Evolutionary conservation across 2,888 invertebrate genomes (phyloP), one percentile per base, ranked within the genome.

Genomic region (Muschampia plurimacula): DNA sequence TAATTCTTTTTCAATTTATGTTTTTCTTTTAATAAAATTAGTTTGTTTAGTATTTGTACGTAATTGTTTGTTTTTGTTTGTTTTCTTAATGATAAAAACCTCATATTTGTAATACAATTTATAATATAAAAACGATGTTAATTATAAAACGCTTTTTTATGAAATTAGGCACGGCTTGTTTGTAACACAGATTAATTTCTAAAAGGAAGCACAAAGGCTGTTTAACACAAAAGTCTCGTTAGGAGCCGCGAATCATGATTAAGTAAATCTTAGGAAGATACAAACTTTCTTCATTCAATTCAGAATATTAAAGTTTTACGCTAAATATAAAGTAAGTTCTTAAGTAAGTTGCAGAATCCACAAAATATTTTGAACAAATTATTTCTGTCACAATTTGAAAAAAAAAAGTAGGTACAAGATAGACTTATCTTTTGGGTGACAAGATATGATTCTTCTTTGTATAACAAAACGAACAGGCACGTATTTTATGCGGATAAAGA

Each of bases 81-180:
- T 22, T 22, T 22, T 22, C 22, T 22, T 22, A 32, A 32, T 32
- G 32, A 32, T 32, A 32, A 32, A 32, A 32, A 41, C 41, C 41
- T 41, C 41, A 41, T 41, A 2, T 41, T 41, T 49, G 7, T 49
- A 15, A 49, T 10, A n/a, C 49, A 49, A 49, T 49, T 49, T 49
- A n/a, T n/a, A 49, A 49, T 49, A n/a, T n/a, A 49, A 49, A n/a
- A 49, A n/a, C 49, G 49, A 49, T 49, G 49, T 49, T 49, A n/a
- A 49, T n/a, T 49, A 46, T 46, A 46, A 46, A 46, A 6, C 0
- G 49, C n/a, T 49, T 13, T 49, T 49, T 49, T n/a, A 13, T 13
- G n/a, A 13, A n/a, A 49, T 49, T n/a, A 49, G n/a, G 13, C n/a
- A 49, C 49, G 49, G 49, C 22, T 22, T 22, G 22, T 22, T 49